Base-by-base conservation (phyloP, 2,888 invertebrate genomes). In the Panzeria rudis region DNA sequence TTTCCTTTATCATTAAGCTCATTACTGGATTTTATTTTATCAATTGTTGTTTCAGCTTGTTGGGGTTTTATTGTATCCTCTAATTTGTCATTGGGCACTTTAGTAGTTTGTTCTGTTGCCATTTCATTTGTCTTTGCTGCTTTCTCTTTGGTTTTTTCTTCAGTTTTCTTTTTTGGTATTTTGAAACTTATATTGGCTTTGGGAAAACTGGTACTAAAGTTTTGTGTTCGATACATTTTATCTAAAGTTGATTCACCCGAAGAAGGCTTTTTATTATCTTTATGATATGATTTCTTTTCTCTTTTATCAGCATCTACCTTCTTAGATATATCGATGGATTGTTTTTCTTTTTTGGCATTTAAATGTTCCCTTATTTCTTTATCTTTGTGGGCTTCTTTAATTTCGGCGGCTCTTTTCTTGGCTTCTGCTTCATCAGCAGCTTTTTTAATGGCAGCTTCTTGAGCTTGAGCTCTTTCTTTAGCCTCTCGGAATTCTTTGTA, bases 401-500 rank as follows among this genome's bases (percentile, higher is more conserved):
- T 0, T 41, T 47, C 56, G 23, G 59, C 66, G 17, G 68, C 72
- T 52, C 68, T 75, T 17, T 54, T 62, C 25, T 84, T 84, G 2
- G 71, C 56, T 38, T 85, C 52, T 8, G 61, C 77, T 20, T 83
- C 62, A 11, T 75, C 78, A 11, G 77, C 71, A 17, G 86, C 86
- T 52, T 29, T 80, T 38, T 75, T 77, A 15, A 56, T 23, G 0
- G 85, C 84, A 17, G 83, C 79, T 56, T 87, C 83, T 56, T 87
- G 84, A 20, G 87, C 86, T 13, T 86, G 86, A 17, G 87, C 87
- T 41, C 88, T 86, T 35, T 87, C 88, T 79, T 89, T 92, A 4
- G 90, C 90, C 80, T 90, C 87, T 13, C 87, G 87, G 77, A 90
- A 89, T 86, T 91, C 91, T 0, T 88, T 86, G 78, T 92, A 92